Conservation (phyloP, 2,797 vertebrate genomes). For the Vultur gryphus region DNA sequence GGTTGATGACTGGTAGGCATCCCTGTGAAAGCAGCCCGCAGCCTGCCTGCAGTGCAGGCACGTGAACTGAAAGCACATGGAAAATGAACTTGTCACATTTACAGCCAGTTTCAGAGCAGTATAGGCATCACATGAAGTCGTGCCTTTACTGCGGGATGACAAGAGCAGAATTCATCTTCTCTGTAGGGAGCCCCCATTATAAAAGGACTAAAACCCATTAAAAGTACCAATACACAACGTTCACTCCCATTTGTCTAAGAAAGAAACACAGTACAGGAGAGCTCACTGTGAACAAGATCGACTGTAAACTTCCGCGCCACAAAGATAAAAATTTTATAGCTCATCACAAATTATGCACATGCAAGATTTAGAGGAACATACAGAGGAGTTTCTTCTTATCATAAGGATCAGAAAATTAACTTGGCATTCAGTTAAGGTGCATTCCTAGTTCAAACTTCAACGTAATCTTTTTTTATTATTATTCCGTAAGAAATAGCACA, state of each 20-base stretch:
- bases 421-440: not conserved
- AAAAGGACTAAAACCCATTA: not conserved
- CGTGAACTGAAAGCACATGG: rapidly evolving
- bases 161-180: not conserved
- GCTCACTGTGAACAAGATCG: not conserved
- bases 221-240: not conserved
- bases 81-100: not conserved
- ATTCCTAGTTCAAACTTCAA: not conserved
- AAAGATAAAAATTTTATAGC: not conserved
- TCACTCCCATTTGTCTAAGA: not conserved
- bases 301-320: not conserved
- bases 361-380: not conserved
- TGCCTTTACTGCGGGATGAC: not conserved
- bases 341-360: not conserved
- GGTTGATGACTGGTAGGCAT: not conserved
- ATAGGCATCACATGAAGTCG: not conserved
- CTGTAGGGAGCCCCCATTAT: not conserved
- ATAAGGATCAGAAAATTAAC: not conserved
- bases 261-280: not conserved
- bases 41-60: not conserved
- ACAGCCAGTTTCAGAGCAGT: not conserved
- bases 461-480: not conserved
- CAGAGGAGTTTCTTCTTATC: not conserved
- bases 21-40: not conserved
- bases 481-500: not conserved